Conservation (phyloP, 2,113 vertebrate genomes). For the Syrmaticus mikado region DNA sequence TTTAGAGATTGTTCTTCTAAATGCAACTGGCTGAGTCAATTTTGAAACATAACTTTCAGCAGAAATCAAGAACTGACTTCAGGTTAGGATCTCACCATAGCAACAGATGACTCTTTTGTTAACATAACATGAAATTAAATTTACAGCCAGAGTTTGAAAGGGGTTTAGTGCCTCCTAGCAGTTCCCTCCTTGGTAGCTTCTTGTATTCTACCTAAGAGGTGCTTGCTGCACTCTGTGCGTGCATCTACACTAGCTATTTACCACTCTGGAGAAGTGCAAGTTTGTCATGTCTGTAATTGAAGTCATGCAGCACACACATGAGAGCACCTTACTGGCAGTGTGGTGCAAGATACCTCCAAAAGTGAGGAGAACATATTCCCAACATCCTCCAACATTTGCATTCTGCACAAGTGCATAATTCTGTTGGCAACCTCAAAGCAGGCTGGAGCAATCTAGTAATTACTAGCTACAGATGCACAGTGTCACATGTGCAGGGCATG, state of each 20-base stretch:
- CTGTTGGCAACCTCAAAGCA: background rate
- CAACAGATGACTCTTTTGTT: background rate
- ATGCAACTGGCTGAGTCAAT: background rate
- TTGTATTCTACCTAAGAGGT: background rate
- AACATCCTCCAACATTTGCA: background rate
- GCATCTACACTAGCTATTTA: background rate
- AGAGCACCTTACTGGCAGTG: background rate
- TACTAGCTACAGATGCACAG: background rate
- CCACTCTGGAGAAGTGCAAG: background rate
- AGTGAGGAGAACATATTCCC: background rate
- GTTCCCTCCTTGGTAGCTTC: background rate
- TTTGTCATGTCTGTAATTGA: background rate
- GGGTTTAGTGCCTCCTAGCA: background rate
- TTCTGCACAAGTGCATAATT: background rate
- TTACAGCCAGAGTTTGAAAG: background rate
- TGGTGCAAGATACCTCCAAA: background rate
- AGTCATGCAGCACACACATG: background rate
- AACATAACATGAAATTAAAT: background rate
- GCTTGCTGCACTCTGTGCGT: rapidly evolving
- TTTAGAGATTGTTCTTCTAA: background rate
- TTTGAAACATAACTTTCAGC: background rate
- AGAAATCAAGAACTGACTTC: background rate
- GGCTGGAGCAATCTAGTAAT: background rate
- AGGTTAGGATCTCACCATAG: background rate
- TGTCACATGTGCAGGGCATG: background rate